Base-by-base conservation (phyloP, 2,888 invertebrate genomes). In the Drosophila paramelanica region DNA sequence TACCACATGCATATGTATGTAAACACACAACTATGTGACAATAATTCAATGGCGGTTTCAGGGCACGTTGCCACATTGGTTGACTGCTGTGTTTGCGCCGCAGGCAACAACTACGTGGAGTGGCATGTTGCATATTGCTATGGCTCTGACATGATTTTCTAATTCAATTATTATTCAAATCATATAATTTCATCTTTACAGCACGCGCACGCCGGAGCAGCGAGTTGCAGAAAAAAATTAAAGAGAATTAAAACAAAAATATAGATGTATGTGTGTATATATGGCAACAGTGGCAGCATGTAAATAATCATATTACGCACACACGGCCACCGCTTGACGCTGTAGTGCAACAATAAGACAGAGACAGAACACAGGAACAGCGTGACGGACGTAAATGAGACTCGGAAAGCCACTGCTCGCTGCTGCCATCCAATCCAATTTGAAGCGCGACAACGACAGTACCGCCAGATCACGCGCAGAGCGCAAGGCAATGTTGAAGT, bases 91-190 rank as follows among this genome's bases (percentile, higher is more conserved):
- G 55, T 46, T 45, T 42, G 50, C 38, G 58, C 61, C 52, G 50
- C 42, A 41, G 51, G 23, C 49, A 27, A 20, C 31, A 41, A 31
- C 38, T 23, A 27, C 61, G 62, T 45, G 56, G 55, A 10, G 36
- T 36, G 36, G 39, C 51, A 68, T 64, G 53, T 59, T 60, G 77
- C 62, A 38, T 31, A 31, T 51, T 55, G 53, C 52, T 38, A 39
- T 43, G 65, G 60, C 72, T 79, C 69, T 80, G 69, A 69, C 56
- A 83, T 86, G 89, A 89, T 88, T 84, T 89, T 81, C 82, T 90
- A 90, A 90, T 90, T 91, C 90, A 86, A 90, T 91, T 91, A 90
- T 90, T 91, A 91, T 91, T 91, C 91, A 91, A 91, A 91, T 90
- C 90, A 89, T 89, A 91, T 89, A 91, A 91, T 88, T 91, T 86